These are phyloP conservation scores for Centrocercus urophasianus DNA, from an alignment of 2,113 vertebrate genomes.

Conservation along the genomic window DNA sequence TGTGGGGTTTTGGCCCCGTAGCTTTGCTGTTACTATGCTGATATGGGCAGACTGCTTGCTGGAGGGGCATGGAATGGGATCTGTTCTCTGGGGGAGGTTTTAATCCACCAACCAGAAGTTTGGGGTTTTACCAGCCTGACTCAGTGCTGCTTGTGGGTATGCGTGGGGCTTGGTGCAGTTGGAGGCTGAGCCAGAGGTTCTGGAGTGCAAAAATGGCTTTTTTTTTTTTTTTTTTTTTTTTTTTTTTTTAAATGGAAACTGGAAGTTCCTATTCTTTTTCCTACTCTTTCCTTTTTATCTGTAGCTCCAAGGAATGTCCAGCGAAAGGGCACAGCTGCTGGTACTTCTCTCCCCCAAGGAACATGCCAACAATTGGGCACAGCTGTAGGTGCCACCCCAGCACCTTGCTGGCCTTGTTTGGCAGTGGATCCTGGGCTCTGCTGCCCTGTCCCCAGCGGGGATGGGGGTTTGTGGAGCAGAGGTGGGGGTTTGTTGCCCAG, in stretches of 20 bases:
- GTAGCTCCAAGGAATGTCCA: background rate
- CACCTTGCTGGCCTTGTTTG: background rate
- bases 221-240: background rate
- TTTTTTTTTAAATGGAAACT: background rate
- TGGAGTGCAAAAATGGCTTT: background rate
- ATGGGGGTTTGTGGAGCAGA: background rate
- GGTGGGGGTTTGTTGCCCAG: background rate
- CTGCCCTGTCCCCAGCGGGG: background rate
- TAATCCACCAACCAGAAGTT: background rate
- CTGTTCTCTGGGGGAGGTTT: background rate
- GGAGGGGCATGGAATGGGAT: background rate
- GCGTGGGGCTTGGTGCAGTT: background rate
- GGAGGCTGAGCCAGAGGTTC: background rate
- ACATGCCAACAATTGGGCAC: no score
- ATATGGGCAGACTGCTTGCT: background rate
- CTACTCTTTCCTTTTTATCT: background rate
- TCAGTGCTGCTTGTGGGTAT: background rate
- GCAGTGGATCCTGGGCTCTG: background rate
- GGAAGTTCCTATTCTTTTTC: background rate
- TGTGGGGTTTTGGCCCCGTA: background rate
- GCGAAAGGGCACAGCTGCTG: background rate
- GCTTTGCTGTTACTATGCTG: background rate
- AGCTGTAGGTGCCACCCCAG: background rate
- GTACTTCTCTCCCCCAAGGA: background rate
- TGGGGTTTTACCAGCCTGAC: conserved; percentile 33